phyloP scores from a whole-genome alignment of 1,140 invertebrate species.

The Phortica variegata region DNA sequence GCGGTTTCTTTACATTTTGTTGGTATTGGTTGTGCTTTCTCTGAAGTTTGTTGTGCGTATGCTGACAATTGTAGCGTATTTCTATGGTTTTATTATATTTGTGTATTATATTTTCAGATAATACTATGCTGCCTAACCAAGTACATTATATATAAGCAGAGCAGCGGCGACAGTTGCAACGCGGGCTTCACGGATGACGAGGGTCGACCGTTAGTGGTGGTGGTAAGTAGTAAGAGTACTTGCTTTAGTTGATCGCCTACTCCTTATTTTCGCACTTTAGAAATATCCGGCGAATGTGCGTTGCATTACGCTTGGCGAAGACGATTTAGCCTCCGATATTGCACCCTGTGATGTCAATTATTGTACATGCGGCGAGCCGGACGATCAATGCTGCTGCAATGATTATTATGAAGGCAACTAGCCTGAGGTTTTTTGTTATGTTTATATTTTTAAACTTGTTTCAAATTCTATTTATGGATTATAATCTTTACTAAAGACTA shows the following conservation, averaged over 20 bases:
- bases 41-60: slow-evolving; percentile 40
- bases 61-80: too few relatives aligned
- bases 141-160: slow-evolving; percentile 33
- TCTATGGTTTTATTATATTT: neutral
- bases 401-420: slow-evolving; percentile 13
- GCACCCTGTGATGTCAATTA: slow-evolving; percentile 21
- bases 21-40: slow-evolving; percentile 20
- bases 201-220: slow-evolving; percentile 37
- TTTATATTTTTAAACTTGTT: slow-evolving; percentile 6
- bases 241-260: neutral
- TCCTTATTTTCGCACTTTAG: neutral
- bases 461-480: too few relatives aligned
- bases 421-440: neutral
- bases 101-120: slow-evolving; percentile 20
- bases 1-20: slow-evolving; percentile 31
- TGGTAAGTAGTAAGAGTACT: slow-evolving; percentile 13
- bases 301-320: slow-evolving; percentile 28
- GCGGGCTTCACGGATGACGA: slow-evolving; percentile 33
- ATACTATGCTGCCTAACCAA: slow-evolving; percentile 38
- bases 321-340: slow-evolving; percentile 35
- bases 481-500: too few relatives aligned
- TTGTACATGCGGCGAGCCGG: slow-evolving; percentile 27
- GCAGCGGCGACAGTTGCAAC: slow-evolving; percentile 25
- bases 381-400: slow-evolving; percentile 8
- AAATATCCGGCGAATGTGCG: slow-evolving; percentile 39